Evolutionary conservation across 2,888 invertebrate genomes (phyloP).

Genomic region (Rapana venosa): DNA sequence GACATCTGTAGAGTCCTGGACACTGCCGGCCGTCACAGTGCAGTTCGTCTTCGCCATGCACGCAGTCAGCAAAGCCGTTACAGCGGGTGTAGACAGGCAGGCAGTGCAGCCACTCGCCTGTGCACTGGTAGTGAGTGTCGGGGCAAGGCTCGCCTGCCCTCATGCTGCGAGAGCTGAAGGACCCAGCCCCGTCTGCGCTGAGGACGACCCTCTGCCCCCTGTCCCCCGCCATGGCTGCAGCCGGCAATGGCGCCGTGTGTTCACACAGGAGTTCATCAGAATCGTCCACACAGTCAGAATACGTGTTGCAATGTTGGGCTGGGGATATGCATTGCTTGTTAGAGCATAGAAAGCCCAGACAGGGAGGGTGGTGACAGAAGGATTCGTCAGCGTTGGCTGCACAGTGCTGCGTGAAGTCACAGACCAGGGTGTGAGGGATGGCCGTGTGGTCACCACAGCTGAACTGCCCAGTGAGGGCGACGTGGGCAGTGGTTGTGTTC

Average conservation of each 20-base stretch:
- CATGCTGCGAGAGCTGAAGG: not conserved
- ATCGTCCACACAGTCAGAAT: conserved; percentile 5
- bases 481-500: too few species aligned
- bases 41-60: not conserved
- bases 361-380: not conserved
- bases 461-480: not conserved
- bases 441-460: not conserved
- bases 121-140: not conserved
- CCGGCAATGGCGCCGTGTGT: too few species aligned
- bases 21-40: not conserved
- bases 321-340: not conserved
- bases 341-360: not conserved
- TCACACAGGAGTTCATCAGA: not conserved
- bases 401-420: conserved; percentile 2
- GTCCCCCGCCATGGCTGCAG: not conserved
- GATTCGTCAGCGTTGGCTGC: not conserved
- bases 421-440: not conserved
- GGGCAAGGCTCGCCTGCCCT: not conserved
- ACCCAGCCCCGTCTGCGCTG: not conserved
- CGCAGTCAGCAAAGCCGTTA: not conserved
- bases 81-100: conserved; percentile 7
- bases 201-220: not conserved
- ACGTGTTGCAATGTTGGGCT: not conserved
- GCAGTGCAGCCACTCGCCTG: not conserved
- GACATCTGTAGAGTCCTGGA: not conserved